Evolutionary conservation across 2,888 invertebrate species (phyloP).

Genomic region (Creontiades dilutus): DNA sequence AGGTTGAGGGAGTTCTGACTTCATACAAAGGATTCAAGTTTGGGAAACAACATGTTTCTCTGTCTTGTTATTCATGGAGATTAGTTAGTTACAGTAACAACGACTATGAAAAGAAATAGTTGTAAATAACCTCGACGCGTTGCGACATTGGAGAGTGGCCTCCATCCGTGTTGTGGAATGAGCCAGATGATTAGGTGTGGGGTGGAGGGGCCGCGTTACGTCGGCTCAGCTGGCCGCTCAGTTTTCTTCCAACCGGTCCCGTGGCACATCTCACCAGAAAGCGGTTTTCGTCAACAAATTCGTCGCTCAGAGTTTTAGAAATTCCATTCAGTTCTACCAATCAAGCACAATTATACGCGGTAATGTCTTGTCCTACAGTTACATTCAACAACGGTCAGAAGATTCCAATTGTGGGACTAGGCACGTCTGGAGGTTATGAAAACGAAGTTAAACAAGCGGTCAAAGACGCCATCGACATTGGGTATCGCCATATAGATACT

Average conservation of each 20-base stretch:
- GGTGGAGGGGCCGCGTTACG: not conserved
- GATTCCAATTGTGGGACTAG: constrained; percentile 78
- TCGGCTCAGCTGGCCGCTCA: not conserved
- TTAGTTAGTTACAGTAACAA: too few relatives aligned
- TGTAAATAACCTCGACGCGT: not conserved
- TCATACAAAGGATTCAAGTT: too few relatives aligned
- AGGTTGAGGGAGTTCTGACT: too few relatives aligned
- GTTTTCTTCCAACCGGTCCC: constrained; percentile 27
- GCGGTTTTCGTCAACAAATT: not conserved
- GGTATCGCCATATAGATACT: constrained; percentile 89
- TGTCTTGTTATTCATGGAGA: too few relatives aligned
- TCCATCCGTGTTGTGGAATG: constrained; percentile 6
- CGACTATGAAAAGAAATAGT: not conserved
- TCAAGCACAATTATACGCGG: not conserved
- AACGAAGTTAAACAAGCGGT: constrained; percentile 83
- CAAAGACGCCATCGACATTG: constrained; percentile 86
- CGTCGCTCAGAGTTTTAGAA: not conserved
- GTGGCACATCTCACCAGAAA: not conserved
- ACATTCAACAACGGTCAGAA: constrained; percentile 78
- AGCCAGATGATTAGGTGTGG: constrained; percentile 6
- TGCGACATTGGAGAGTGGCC: not conserved
- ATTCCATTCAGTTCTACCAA: not conserved
- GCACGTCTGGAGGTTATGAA: constrained; percentile 80
- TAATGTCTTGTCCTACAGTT: not conserved
- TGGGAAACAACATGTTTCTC: too few relatives aligned